A percentile compares a stretch with the other conserved stretches of the same genome.
phyloP scores from a whole-genome alignment of 2,797 vertebrate genomes.

The Columba guinea region DNA sequence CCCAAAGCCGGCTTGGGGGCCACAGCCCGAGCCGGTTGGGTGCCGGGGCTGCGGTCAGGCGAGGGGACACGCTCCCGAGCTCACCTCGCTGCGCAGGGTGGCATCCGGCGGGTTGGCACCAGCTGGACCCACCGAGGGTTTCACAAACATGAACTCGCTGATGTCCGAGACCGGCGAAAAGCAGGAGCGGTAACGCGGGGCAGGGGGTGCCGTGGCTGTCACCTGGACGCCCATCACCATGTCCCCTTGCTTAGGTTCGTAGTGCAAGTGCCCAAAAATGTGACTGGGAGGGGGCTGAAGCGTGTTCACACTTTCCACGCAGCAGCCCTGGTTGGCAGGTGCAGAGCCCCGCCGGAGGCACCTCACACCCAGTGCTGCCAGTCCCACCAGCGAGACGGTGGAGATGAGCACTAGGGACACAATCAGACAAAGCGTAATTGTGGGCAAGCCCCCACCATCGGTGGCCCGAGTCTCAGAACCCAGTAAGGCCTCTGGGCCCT shows the following conservation, averaged over 20 bases:
- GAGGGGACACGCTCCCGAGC: background rate
- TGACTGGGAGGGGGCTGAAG: conserved; percentile 62
- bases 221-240: conserved; percentile 81
- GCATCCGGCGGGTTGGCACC: conserved; percentile 28
- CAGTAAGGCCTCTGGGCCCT: conserved; percentile 70
- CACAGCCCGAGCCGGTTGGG: background rate
- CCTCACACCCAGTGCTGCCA: conserved; percentile 69
- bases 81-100: conserved; percentile 67
- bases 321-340: conserved; percentile 2
- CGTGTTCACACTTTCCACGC: conserved; percentile 37
- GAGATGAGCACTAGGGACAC: conserved; percentile 77
- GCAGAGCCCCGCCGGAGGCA: conserved; percentile 64
- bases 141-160: conserved; percentile 92
- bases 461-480: conserved; percentile 57
- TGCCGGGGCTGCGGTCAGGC: background rate
- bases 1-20: background rate
- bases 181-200: conserved; percentile 73
- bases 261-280: conserved; percentile 71
- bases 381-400: conserved; percentile 71
- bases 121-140: conserved; percentile 68
- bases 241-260: conserved; percentile 80
- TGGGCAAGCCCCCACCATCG: conserved; percentile 61
- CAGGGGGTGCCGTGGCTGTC: conserved; percentile 77
- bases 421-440: conserved; percentile 77
- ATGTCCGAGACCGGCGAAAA: conserved; percentile 74